Conservation (phyloP, 1,140 invertebrate species). For the Magallana gigas region DNA sequence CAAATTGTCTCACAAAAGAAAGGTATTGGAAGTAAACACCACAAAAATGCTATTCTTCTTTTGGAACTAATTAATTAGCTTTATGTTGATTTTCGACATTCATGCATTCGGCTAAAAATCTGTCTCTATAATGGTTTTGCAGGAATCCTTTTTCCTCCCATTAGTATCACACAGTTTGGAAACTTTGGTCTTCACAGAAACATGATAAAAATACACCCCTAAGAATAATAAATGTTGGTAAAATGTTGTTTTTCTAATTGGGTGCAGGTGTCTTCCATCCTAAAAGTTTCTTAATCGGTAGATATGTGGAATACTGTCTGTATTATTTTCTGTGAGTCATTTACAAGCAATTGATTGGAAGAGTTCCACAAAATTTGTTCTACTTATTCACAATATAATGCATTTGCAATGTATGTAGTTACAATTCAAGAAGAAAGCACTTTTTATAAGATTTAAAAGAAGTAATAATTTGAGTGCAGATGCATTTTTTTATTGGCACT, state of each 20-base stretch:
- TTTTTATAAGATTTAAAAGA: neutral
- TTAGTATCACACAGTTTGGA: neutral
- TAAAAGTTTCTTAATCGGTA: conserved; percentile 12
- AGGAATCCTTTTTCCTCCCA: neutral
- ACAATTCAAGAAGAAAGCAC: neutral
- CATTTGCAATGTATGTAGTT: conserved; percentile 15
- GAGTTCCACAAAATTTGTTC: neutral
- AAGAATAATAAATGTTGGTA: no score
- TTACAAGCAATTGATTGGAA: neutral
- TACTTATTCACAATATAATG: conserved; percentile 13
- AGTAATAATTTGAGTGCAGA: neutral
- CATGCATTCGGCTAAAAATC: neutral
- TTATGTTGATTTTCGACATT: neutral
- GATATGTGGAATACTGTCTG: neutral
- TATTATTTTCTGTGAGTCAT: neutral
- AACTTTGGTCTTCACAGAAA: neutral
- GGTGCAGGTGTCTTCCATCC: neutral
- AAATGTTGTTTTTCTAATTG: neutral
- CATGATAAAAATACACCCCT: no score
- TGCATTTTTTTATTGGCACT: neutral
- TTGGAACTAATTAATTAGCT: neutral
- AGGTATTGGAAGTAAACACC: no score
- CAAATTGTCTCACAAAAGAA: no score
- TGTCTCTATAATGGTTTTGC: neutral
- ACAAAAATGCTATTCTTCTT: neutral